Base-by-base conservation (phyloP, 2,888 invertebrate species). In the Trichopria drosophilae region DNA sequence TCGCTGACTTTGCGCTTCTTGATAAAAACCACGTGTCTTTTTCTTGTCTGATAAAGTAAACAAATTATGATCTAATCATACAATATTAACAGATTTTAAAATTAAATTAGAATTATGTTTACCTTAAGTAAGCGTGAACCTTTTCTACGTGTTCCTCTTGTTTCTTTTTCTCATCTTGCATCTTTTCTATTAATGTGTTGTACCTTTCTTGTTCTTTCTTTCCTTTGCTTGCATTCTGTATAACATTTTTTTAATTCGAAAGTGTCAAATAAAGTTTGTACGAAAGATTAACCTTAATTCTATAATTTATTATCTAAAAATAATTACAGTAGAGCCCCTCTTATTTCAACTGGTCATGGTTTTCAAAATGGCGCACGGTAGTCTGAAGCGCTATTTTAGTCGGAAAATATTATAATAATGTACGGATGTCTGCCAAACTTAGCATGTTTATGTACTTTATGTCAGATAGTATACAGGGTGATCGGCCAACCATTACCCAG, bases 141-240 rank as follows among this genome's bases (percentile, higher is more conserved):
- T 93, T 87, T 46, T 90, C 86, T 20, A 95, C 94, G 78, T 99
- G 99, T 67, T 95, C 95, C 57, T 87, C 85, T 72, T 99, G 99
- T 35, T 90, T 90, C 56, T 88, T 89, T 61, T 89, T 88, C 77
- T 99, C 99, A 66, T 98, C 97, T 76, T 88, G 85, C 9, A 99
- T 77, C 72, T 96, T 97, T 44, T 95, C 94, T 66, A 94, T 89
- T 39, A 98, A 78, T 0, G 88, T 87, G 50, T 85, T 84, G 65
- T 90, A 91, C 2, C 95, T 83, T 69, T 99, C 98, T 65, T 91
- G 90, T 68, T 99, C 98, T 71, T 96, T 96, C 74, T 94, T 94
- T 46, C 90, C 87, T 73, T 93, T 94, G 18, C 86, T 86, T 13
- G 85, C 84, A 61, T 86, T 81, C 84, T 84, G 20, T 6, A 24